Percentiles rank a stretch among this genome's conserved stretches.
These are phyloP conservation scores for Coronaproctus castanopsis DNA, from an alignment of 2,888 invertebrate species.

Conservation along the genomic window DNA sequence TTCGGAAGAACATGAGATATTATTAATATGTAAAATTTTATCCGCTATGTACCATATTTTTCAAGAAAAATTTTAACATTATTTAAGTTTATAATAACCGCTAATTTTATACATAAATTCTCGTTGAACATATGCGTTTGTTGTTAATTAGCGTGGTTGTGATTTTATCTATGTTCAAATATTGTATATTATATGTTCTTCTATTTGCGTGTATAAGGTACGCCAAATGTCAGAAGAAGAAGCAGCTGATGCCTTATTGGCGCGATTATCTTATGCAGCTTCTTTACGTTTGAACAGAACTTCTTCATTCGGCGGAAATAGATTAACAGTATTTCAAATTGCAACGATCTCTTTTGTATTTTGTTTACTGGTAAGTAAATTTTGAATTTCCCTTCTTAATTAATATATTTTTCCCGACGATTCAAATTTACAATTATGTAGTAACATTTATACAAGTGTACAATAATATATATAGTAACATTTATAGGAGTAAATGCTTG, in stretches of 20 bases:
- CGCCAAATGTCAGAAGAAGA: slow-evolving; percentile 74
- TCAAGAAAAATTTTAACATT: background rate
- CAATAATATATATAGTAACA: too few relatives aligned
- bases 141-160: too few relatives aligned
- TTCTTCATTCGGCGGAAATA: slow-evolving; percentile 28
- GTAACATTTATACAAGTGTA: too few relatives aligned
- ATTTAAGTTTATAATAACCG: background rate
- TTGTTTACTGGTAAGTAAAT: slow-evolving; percentile 50
- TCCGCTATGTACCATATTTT: background rate
- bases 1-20: too few relatives aligned
- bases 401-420: too few relatives aligned
- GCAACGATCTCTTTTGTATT: slow-evolving; percentile 69
- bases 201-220: too few relatives aligned
- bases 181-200: too few relatives aligned
- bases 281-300: slow-evolving; percentile 64
- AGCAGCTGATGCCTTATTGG: slow-evolving; percentile 79
- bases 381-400: too few relatives aligned
- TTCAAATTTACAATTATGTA: too few relatives aligned
- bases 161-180: too few relatives aligned
- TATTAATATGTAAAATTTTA: slow-evolving; percentile 1
- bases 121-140: background rate
- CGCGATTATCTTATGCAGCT: slow-evolving; percentile 84
- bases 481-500: too few relatives aligned
- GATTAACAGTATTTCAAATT: slow-evolving; percentile 46
- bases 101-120: background rate